phyloP scores from a whole-genome alignment of 1,140 invertebrate species.

The Zaprionus davidi region DNA sequence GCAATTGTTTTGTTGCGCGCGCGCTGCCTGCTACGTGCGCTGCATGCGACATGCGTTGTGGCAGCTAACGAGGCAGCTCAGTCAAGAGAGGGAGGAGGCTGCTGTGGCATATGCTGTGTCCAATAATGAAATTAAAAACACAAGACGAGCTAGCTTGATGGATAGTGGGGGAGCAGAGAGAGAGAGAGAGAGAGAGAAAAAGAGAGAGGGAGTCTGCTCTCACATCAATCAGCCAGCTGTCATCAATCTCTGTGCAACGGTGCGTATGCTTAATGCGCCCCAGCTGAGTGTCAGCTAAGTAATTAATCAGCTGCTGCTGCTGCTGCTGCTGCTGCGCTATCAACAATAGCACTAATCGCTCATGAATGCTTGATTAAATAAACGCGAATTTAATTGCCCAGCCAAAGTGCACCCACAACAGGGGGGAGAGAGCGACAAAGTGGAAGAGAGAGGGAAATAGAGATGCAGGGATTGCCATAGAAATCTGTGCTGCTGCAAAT shows the following conservation, averaged over 20 bases:
- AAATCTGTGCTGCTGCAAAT: conserved; percentile 2
- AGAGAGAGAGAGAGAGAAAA: neutral
- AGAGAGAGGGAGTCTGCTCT: too few species aligned
- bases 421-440: too few species aligned
- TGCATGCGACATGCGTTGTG: conserved; percentile 5
- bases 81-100: neutral
- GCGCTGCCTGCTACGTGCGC: conserved; percentile 7
- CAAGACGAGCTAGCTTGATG: neutral
- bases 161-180: neutral
- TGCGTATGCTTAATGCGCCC: conserved; percentile 33
- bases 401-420: neutral
- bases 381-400: conserved; percentile 18
- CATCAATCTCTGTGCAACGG: conserved; percentile 37
- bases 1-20: conserved; percentile 21
- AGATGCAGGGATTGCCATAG: neutral
- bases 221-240: conserved; percentile 25
- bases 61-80: conserved; percentile 8
- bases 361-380: conserved; percentile 53
- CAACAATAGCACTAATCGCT: conserved; percentile 60
- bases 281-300: conserved; percentile 8
- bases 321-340: neutral
- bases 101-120: conserved; percentile 1
- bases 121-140: conserved; percentile 11
- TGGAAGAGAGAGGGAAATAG: too few species aligned
- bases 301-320: conserved; percentile 23